Base-by-base conservation (phyloP, 1,140 invertebrate genomes). In the Hetaerina americana region DNA sequence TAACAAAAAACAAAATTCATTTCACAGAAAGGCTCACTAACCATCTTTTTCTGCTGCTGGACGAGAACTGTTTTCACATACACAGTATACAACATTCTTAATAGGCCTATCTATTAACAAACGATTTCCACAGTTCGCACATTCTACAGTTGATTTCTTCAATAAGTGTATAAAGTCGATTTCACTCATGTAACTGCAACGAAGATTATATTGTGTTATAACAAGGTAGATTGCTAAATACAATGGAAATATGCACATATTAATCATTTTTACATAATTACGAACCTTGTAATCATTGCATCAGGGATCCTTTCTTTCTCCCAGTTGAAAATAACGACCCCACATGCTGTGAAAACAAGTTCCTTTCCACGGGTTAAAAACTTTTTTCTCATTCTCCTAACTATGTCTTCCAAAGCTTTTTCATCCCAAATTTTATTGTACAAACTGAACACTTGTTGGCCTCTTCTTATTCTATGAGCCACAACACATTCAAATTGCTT, bases 381-480 rank as follows among this genome's bases (percentile, higher is more conserved):
- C 26, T 81, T 81, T 10, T 77, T 77, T 67, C 81, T 82, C 78
- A 87, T 84, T 12, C 78, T 77, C 26, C 80, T 81, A 29, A 87
- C 76, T 0, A 88, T 80, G 67, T 85, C 82, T 72, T 81, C 84
- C 0, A 88, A 76, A 5, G 83, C 82, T 2, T 82, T 78, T 71
- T 88, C 85, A 31, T 87, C 86, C 84, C 87, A 89, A 67, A 88
- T 81, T 73, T 81, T 84, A 1, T 84, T 83, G 76, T 88, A 89
- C 10, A 89, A 79, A 40, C 82, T 82, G 73, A 88, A 82, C 75
- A 89, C 81, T 74, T 89, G 87, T 74, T 88, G 82, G 22, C 84
- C 82, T 40, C 87, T 82, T 66, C 86, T 79, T 0, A 88, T 77
- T 18, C 85, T 81, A 75, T 89, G 86, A 5, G 87, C 87, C 25